Evolutionary conservation across 2,888 invertebrate species (phyloP).

Genomic region (Allacma fusca): DNA sequence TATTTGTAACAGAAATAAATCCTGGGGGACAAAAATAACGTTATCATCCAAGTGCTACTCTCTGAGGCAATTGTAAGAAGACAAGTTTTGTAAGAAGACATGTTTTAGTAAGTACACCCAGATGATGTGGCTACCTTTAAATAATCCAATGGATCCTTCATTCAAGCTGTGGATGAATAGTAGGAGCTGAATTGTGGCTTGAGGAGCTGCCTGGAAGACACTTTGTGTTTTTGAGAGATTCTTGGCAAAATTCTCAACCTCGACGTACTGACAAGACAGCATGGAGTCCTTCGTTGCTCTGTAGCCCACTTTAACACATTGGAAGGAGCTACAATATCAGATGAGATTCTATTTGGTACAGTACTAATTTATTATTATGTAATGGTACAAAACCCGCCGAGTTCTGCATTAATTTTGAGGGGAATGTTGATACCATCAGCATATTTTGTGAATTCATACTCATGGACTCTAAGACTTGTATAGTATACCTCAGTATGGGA

Average conservation of each 20-base stretch:
- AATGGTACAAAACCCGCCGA: no score
- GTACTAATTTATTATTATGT: no score
- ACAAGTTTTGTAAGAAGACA: no score
- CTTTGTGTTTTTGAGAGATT: slow-evolving; percentile 49
- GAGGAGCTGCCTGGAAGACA: slow-evolving; percentile 54
- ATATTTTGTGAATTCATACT: not conserved
- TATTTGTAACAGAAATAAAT: slow-evolving; percentile 29
- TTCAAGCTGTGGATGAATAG: slow-evolving; percentile 46
- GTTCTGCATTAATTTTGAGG: no score
- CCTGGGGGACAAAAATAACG: no score
- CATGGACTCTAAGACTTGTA: not conserved
- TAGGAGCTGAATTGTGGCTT: slow-evolving; percentile 50
- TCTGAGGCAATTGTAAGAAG: no score
- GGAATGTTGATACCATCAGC: no score
- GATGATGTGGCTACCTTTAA: slow-evolving; percentile 14
- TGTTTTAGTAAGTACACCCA: no score
- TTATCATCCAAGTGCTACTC: no score
- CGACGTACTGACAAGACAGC: slow-evolving; percentile 44
- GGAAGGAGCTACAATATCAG: slow-evolving; percentile 46
- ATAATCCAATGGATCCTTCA: slow-evolving; percentile 26
- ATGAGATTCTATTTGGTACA: no score
- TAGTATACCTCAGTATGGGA: slow-evolving; percentile 50
- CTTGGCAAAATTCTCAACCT: slow-evolving; percentile 46
- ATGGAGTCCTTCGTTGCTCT: slow-evolving; percentile 41
- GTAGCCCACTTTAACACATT: slow-evolving; percentile 25